Conservation (phyloP, 2,113 vertebrate species). For the Vanacampus margaritifer region DNA sequence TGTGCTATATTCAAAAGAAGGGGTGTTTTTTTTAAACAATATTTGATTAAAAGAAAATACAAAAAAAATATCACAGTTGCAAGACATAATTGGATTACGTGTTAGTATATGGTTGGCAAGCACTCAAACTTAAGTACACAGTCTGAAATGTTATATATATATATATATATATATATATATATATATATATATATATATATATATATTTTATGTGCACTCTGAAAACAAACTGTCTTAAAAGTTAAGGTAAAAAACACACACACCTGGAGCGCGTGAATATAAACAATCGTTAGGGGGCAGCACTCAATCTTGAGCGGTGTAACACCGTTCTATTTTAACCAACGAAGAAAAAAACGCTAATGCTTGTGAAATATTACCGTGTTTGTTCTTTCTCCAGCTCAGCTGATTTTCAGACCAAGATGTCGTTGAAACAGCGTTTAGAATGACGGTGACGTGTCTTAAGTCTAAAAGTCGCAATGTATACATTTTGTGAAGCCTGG, state of each 20-base stretch:
- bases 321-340: background rate
- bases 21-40: background rate
- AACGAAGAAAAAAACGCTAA: background rate
- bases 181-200: no score
- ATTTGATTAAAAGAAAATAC: background rate
- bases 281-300: slow-evolving; percentile 28
- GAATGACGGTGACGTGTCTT: background rate
- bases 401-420: background rate
- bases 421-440: background rate
- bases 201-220: no score
- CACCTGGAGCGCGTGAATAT: no score
- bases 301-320: background rate
- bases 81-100: background rate
- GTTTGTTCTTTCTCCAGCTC: background rate
- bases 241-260: no score
- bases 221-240: no score
- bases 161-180: no score
- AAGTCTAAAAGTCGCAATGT: no score
- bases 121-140: no score
- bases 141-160: no score
- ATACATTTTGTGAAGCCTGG: no score
- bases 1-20: background rate
- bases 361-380: background rate
- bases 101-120: no score
- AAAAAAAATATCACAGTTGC: no score